phyloP scores from a whole-genome alignment of 2,888 invertebrate genomes.

The Aphodius sticticus region DNA sequence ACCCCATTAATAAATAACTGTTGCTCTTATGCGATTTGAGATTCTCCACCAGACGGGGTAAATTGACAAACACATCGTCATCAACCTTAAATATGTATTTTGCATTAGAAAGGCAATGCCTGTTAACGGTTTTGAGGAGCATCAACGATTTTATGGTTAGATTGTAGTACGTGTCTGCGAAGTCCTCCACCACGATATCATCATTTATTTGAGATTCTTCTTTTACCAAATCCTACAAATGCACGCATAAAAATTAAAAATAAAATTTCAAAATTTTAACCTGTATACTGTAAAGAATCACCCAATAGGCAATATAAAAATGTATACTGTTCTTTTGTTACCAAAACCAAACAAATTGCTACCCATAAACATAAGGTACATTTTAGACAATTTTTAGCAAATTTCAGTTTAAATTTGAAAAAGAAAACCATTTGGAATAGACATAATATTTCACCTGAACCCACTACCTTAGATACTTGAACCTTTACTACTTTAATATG shows the following conservation, averaged over 20 bases:
- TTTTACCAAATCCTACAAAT: slow-evolving; percentile 67
- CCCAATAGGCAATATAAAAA: too few relatives aligned
- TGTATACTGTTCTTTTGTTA: too few relatives aligned
- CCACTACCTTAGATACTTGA: too few relatives aligned
- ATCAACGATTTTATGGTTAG: slow-evolving; percentile 84
- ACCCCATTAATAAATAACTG: not conserved
- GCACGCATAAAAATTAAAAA: not conserved
- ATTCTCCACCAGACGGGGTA: slow-evolving; percentile 67
- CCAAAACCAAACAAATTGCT: too few relatives aligned
- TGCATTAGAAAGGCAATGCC: slow-evolving; percentile 66
- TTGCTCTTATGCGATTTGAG: not conserved
- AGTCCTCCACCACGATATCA: slow-evolving; percentile 84
- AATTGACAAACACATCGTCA: slow-evolving; percentile 86
- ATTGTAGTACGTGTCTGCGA: slow-evolving; percentile 86
- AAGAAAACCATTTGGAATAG: too few relatives aligned
- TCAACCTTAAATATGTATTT: slow-evolving; percentile 82
- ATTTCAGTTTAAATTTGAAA: too few relatives aligned
- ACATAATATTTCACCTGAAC: too few relatives aligned
- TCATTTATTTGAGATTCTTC: slow-evolving; percentile 73
- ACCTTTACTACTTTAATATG: too few relatives aligned
- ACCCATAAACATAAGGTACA: too few relatives aligned
- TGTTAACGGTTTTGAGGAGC: slow-evolving; percentile 82
- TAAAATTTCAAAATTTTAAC: too few relatives aligned
- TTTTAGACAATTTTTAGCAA: too few relatives aligned
- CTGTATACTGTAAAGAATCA: too few relatives aligned